Percentiles rank a stretch among this genome's conserved stretches.
phyloP scores from a whole-genome alignment of 2,797 vertebrate species.

The Cichlasoma orientale region DNA sequence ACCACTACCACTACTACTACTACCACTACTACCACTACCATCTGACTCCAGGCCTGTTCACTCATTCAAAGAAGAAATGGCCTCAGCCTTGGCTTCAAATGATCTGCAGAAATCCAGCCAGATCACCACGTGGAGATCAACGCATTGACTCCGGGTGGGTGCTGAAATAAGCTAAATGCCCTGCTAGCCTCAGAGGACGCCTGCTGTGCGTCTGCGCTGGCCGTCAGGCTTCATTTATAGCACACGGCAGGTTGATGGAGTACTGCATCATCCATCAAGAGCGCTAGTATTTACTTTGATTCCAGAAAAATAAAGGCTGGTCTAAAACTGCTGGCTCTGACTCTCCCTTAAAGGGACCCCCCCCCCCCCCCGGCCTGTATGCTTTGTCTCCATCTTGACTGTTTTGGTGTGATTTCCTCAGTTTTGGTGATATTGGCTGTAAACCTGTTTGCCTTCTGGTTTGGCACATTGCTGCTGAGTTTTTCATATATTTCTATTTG shows the following conservation, averaged over 20 bases:
- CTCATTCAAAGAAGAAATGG: conserved; percentile 38
- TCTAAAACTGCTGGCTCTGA: conserved; percentile 30
- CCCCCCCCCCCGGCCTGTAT: not conserved
- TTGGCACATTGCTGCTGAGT: not conserved
- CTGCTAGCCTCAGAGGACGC: conserved; percentile 34
- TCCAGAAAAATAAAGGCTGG: conserved; percentile 56
- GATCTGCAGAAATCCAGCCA: conserved; percentile 49
- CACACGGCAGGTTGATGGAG: conserved; percentile 60
- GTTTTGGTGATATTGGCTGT: not conserved
- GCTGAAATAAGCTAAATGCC: conserved; percentile 25
- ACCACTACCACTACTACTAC: not conserved
- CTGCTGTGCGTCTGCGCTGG: conserved; percentile 39
- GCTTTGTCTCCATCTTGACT: not conserved
- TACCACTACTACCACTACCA: conserved; percentile 1
- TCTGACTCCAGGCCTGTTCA: conserved; percentile 53
- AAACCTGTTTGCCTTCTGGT: not conserved
- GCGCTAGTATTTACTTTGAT: conserved; percentile 55
- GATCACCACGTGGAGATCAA: conserved; percentile 40
- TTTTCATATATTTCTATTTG: not conserved
- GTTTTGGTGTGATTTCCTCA: accelerated
- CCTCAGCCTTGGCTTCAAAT: conserved; percentile 33
- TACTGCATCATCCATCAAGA: conserved; percentile 67
- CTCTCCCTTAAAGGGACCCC: not conserved
- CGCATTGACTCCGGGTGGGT: not conserved
- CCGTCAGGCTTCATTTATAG: conserved; percentile 69